Base-by-base conservation (phyloP, 2,888 invertebrate species). In the Unio delphinus region DNA sequence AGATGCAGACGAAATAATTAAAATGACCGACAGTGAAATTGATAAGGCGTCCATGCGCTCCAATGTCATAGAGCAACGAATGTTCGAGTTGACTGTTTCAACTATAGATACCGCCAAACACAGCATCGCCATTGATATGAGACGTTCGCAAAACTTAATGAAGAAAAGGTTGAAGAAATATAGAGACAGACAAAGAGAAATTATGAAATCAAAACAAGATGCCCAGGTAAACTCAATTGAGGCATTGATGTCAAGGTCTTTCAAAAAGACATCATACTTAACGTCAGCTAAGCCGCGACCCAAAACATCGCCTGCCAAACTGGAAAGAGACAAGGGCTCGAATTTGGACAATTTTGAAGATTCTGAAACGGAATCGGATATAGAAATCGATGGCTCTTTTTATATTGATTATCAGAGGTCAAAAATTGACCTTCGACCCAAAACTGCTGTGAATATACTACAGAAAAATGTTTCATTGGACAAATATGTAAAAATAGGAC, bases 381-480 rank as follows among this genome's bases (percentile, higher is more conserved):
- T 74, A n/a, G 74, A 74, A 66, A 70, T 75, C n/a, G 77, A 77
- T 55, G 69, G 71, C 23, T 58, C 71, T 17, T 77, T 77, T 34
- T 75, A 75, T 74, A 75, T 77, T 30, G 77, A 77, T 64, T 74
- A 77, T 26, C 77, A 75, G 62, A 74, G 66, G 56, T 75, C 74
- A 45, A 77, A 77, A 58, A 77, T 75, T 26, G 77, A 77, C 28
- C 68, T 77, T 11, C 65, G 77, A 34, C 77, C 77, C 7, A 77
- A 77, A 61, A 77, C 77, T 0, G 74, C 77, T 4, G 66, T 77
- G 69, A 73, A 74, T 56, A 77, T 77, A 26, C 58, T 55, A 20
- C 60, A 73, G 23, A 68, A 70, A 56, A 72, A 72, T n/a, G 54
- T 61, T n/a, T 55, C 71, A 8, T 60, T 74, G 34, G 69, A 67